Conservation (phyloP, 2,888 invertebrate species). For the Agrochola macilenta region DNA sequence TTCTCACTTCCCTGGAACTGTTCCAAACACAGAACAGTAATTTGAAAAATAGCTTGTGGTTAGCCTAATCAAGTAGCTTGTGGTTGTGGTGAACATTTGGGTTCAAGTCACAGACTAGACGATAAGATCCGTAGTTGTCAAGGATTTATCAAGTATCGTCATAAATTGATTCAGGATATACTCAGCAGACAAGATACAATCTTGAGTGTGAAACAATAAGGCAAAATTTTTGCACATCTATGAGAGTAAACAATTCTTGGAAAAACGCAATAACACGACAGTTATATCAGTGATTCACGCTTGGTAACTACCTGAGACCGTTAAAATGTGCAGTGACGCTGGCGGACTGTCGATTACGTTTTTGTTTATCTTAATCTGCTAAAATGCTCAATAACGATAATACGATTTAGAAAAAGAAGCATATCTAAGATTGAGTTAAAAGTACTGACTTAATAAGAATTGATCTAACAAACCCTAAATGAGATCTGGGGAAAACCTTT, state of each 20-base stretch:
- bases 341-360: constrained; percentile 60
- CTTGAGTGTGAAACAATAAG: constrained; percentile 63
- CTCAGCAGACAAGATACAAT: constrained; percentile 43
- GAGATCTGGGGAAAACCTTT: constrained; percentile 1
- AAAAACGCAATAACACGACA: constrained; percentile 85
- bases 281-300: constrained; percentile 88
- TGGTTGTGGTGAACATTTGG: constrained; percentile 57
- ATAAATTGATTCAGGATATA: constrained; percentile 44
- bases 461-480: neutral
- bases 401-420: neutral
- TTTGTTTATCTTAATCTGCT: constrained; percentile 48
- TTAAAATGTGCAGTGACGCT: constrained; percentile 78
- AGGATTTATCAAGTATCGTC: constrained; percentile 42
- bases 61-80: constrained; percentile 52
- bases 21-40: constrained; percentile 46
- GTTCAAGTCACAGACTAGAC: constrained; percentile 66
- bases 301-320: constrained; percentile 82
- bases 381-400: constrained; percentile 11
- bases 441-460: neutral
- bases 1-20: constrained; percentile 47
- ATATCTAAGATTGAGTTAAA: neutral
- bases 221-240: constrained; percentile 80
- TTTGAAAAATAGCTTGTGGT: constrained; percentile 58
- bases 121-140: constrained; percentile 58
- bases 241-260: constrained; percentile 82